Percentiles rank a stretch among this genome's conserved stretches.
Evolutionary conservation across 2,113 vertebrate genomes (phyloP).

Genomic region (Desmodus rotundus): DNA sequence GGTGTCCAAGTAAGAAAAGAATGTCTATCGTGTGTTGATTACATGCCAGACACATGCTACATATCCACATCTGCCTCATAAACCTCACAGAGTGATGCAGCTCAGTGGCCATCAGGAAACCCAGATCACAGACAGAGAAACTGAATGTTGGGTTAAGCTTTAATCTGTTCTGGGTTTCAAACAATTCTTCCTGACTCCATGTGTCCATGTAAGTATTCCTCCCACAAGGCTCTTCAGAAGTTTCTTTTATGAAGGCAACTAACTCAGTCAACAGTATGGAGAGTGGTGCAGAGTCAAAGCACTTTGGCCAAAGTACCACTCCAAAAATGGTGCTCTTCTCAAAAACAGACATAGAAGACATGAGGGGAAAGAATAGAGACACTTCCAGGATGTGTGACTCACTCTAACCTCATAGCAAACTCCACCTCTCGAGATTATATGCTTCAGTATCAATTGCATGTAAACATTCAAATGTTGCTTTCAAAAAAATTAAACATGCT

Average conservation of each 20-base stretch:
- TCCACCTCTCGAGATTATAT: neutral
- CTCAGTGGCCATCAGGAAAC: neutral
- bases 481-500: neutral
- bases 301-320: neutral
- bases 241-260: neutral
- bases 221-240: neutral
- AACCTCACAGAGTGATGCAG: neutral
- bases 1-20: neutral
- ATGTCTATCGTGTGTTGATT: neutral
- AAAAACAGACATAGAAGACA: neutral
- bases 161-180: neutral
- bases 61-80: neutral
- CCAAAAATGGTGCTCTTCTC: neutral
- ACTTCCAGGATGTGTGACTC: neutral
- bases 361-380: neutral
- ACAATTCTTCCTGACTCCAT: neutral
- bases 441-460: neutral
- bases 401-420: neutral
- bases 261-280: neutral
- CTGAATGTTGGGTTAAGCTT: neutral
- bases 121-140: neutral
- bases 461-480: neutral
- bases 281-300: neutral
- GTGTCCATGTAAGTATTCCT: neutral
- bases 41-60: neutral